A percentile compares a stretch with the other conserved stretches of the same genome.
phyloP scores from a whole-genome alignment of 2,113 vertebrate genomes.

The Mastomys coucha region DNA sequence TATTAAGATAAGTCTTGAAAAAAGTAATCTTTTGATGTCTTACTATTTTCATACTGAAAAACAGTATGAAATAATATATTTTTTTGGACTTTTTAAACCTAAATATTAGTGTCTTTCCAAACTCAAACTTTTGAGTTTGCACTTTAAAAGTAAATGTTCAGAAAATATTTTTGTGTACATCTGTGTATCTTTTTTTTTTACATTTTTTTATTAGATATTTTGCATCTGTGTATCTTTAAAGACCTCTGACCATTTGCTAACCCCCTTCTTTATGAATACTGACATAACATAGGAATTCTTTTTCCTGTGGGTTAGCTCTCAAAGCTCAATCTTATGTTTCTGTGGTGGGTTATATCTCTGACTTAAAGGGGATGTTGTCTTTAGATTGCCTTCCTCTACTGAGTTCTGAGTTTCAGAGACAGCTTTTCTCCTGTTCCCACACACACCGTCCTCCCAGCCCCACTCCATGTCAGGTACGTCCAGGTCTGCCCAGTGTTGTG shows the following conservation, averaged over 20 bases:
- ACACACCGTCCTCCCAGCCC: background rate
- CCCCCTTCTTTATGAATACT: background rate
- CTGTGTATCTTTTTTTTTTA: background rate
- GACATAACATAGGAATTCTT: background rate
- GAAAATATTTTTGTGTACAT: constrained; percentile 49
- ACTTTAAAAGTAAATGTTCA: constrained; percentile 45
- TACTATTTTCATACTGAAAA: background rate
- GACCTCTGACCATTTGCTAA: constrained; percentile 5
- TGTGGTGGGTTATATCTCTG: background rate
- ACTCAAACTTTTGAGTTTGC: constrained; percentile 39
- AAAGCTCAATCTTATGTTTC: constrained; percentile 36
- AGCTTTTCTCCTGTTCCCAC: background rate
- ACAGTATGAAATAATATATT: background rate
- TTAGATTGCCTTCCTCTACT: constrained; percentile 23
- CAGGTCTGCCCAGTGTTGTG: background rate
- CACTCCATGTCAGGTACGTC: background rate
- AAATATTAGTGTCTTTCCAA: constrained; percentile 44
- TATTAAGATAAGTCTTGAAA: background rate
- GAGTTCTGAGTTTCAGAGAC: constrained; percentile 4
- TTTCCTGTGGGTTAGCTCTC: constrained; percentile 48
- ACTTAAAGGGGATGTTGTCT: constrained; percentile 23
- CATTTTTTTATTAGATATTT: too few relatives aligned
- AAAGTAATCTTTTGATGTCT: constrained; percentile 34
- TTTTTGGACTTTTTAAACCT: background rate
- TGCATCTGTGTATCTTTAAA: background rate